These are phyloP conservation scores for Xanthia icteritia DNA, from an alignment of 2,888 invertebrate species.

Conservation along the genomic window DNA sequence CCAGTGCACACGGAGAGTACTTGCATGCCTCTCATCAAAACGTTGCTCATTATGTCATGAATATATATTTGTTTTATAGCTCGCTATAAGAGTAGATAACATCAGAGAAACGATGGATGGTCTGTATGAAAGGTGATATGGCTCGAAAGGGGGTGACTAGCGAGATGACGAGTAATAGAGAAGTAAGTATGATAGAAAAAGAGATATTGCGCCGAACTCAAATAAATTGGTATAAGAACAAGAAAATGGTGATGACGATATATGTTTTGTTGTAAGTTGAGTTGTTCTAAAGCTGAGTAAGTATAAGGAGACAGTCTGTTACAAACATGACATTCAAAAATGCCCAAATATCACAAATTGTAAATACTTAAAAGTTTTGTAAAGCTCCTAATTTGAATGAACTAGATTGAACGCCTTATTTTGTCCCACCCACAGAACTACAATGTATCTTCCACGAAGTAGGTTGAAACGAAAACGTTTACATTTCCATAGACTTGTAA, in stretches of 20 bases:
- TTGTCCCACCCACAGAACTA: constrained; percentile 28
- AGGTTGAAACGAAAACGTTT: constrained; percentile 7
- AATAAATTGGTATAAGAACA: not conserved
- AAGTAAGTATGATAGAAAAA: not conserved
- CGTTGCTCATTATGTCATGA: not conserved
- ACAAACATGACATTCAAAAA: too few relatives aligned
- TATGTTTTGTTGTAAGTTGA: not conserved
- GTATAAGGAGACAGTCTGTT: not conserved
- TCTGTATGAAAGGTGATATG: not conserved
- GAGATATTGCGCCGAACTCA: not conserved
- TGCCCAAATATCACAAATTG: constrained; percentile 3
- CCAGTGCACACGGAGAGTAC: not conserved
- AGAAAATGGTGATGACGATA: not conserved
- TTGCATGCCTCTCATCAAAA: not conserved
- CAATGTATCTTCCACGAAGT: constrained; percentile 13
- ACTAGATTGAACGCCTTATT: constrained; percentile 8
- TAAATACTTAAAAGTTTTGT: constrained; percentile 11
- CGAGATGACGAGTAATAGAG: not conserved
- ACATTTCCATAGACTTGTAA: constrained; percentile 26
- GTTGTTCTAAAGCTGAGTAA: not conserved
- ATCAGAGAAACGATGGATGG: not conserved
- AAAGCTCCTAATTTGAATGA: not conserved
- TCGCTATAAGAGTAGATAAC: not conserved
- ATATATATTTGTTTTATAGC: not conserved
- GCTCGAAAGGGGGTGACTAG: not conserved